A percentile compares a stretch with the other conserved stretches of the same genome.
Evolutionary conservation across 1,140 invertebrate genomes (phyloP).

Genomic region (Bicyclus anynana): DNA sequence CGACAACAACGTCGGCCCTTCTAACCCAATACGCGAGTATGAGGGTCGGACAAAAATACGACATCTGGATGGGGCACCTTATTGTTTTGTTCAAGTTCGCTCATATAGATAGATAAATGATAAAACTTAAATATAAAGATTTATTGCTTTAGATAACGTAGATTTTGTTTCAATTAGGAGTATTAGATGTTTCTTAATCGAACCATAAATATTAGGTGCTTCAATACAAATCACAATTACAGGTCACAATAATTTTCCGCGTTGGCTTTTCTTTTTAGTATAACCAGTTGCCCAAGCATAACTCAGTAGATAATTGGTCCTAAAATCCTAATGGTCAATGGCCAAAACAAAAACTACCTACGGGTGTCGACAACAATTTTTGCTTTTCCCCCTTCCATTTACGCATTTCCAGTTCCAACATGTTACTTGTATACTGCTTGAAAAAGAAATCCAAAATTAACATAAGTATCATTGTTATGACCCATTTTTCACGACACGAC

Average conservation of each 20-base stretch:
- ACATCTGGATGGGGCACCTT: constrained; percentile 23
- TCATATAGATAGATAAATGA: not conserved
- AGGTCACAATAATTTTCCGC: too few species aligned
- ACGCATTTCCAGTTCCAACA: not conserved
- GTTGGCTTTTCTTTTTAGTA: too few species aligned
- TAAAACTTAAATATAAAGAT: not conserved
- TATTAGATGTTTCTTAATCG: too few species aligned
- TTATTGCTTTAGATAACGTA: not conserved
- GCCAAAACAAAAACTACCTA: too few species aligned
- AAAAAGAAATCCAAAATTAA: not conserved
- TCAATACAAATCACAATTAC: too few species aligned
- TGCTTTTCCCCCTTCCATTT: not conserved
- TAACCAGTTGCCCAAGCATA: too few species aligned
- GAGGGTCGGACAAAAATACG: constrained; percentile 27
- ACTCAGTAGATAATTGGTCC: too few species aligned
- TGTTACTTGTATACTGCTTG: too few species aligned
- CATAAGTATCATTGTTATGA: not conserved
- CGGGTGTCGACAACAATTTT: too few species aligned
- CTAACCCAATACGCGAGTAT: constrained; percentile 61
- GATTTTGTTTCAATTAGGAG: too few species aligned
- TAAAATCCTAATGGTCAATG: too few species aligned
- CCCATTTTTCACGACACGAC: not conserved
- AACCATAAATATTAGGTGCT: too few species aligned
- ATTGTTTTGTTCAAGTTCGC: constrained; percentile 14
- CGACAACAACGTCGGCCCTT: constrained; percentile 47